Conservation (phyloP, 1,140 invertebrate species). For the Heliconius nattereri region DNA sequence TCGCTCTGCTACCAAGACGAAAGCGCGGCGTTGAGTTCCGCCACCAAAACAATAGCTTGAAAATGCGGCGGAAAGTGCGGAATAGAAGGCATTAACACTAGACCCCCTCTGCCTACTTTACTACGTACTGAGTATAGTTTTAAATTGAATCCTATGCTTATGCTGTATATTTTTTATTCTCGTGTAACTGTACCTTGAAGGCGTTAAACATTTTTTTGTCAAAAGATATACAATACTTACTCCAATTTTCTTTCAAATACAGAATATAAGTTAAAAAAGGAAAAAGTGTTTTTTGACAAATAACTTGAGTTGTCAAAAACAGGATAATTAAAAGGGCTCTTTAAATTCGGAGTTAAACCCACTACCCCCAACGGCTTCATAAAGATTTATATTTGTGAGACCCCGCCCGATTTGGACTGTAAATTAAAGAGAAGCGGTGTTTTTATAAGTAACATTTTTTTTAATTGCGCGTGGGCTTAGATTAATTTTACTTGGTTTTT, state of each 20-base stretch:
- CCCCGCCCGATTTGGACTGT: conserved; percentile 16
- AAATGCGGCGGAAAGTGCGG: neutral
- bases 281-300: neutral
- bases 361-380: conserved; percentile 21
- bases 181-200: too few relatives aligned
- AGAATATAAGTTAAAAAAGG: neutral
- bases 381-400: conserved; percentile 36
- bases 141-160: neutral
- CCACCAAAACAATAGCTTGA: neutral
- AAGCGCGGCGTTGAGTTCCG: neutral
- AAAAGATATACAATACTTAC: neutral
- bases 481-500: too few relatives aligned
- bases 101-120: neutral
- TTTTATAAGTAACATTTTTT: neutral
- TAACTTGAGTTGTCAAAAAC: conserved; percentile 14
- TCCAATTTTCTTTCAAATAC: neutral
- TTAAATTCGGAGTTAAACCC: conserved; percentile 11
- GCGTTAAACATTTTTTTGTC: too few relatives aligned
- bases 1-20: neutral
- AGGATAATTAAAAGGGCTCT: conserved; percentile 18
- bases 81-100: neutral
- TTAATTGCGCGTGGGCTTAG: neutral
- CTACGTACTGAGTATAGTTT: neutral
- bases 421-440: neutral
- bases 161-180: too few relatives aligned